These are phyloP conservation scores for Synanthedon formicaeformis DNA, from an alignment of 2,888 invertebrate genomes.

Conservation along the genomic window DNA sequence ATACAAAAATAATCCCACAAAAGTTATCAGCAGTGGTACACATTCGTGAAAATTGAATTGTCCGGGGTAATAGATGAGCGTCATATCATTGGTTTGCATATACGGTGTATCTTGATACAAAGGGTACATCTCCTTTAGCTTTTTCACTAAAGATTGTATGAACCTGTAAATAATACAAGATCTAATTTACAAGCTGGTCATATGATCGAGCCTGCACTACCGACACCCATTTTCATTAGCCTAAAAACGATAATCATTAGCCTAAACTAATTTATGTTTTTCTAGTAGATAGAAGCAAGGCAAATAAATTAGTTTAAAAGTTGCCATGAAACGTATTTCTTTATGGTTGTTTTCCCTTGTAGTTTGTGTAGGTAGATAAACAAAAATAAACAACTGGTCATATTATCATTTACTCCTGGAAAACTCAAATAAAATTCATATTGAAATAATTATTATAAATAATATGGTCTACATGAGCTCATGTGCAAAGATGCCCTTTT, in stretches of 20 bases:
- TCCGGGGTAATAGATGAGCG: constrained; percentile 87
- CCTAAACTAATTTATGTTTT: too few species aligned
- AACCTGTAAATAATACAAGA: constrained; percentile 70
- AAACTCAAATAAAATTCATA: too few species aligned
- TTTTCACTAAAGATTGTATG: constrained; percentile 77
- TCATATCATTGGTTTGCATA: constrained; percentile 48
- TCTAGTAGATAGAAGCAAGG: neutral
- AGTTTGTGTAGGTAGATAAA: too few species aligned
- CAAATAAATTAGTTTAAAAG: too few species aligned
- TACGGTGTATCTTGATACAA: constrained; percentile 72
- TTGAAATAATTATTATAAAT: too few species aligned
- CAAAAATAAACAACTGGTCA: too few species aligned
- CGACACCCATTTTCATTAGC: neutral
- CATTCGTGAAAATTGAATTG: constrained; percentile 88
- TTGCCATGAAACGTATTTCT: too few species aligned
- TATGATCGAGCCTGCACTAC: neutral
- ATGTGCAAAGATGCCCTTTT: too few species aligned
- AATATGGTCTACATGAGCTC: too few species aligned
- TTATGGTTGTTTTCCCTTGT: too few species aligned
- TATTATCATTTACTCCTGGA: too few species aligned
- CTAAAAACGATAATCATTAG: neutral
- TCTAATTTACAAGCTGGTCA: neutral
- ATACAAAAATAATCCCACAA: constrained; percentile 88
- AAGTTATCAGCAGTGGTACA: constrained; percentile 86
- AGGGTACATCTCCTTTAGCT: constrained; percentile 78